Evolutionary conservation across 1,140 invertebrate species (phyloP).

Genomic region (Gonatopus flavifemur): DNA sequence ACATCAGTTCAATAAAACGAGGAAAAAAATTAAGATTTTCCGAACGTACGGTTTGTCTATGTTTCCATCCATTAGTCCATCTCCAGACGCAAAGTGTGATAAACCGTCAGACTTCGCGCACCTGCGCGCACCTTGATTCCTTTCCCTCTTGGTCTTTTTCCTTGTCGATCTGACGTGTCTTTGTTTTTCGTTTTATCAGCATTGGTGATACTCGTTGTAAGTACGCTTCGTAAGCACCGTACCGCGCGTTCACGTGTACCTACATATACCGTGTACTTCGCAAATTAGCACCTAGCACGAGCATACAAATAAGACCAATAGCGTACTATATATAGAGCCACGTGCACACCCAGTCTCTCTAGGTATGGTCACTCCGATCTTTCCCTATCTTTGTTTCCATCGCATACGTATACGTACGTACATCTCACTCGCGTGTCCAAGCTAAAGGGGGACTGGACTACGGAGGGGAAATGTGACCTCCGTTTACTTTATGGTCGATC

Average conservation of each 20-base stretch:
- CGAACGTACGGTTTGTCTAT: too few species aligned
- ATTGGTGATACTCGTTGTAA: constrained; percentile 17
- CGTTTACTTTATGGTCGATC: constrained; percentile 22
- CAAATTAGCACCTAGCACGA: constrained; percentile 36
- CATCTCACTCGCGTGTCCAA: neutral
- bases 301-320: constrained; percentile 28
- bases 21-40: too few species aligned
- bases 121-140: neutral
- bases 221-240: constrained; percentile 6
- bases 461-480: constrained; percentile 4
- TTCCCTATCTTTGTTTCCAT: too few species aligned
- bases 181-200: constrained; percentile 4
- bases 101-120: too few species aligned
- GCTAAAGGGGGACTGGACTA: neutral
- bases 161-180: neutral
- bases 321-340: constrained; percentile 5
- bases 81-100: neutral
- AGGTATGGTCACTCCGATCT: neutral
- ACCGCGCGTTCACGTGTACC: constrained; percentile 5
- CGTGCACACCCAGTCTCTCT: neutral
- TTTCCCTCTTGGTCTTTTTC: neutral
- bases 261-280: constrained; percentile 22
- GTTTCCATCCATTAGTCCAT: too few species aligned
- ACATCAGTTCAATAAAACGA: too few species aligned
- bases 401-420: too few species aligned